Evolutionary conservation across 2,888 invertebrate genomes (phyloP), one percentile per base, ranked within the genome.

Genomic region (Clivina fossor): DNA sequence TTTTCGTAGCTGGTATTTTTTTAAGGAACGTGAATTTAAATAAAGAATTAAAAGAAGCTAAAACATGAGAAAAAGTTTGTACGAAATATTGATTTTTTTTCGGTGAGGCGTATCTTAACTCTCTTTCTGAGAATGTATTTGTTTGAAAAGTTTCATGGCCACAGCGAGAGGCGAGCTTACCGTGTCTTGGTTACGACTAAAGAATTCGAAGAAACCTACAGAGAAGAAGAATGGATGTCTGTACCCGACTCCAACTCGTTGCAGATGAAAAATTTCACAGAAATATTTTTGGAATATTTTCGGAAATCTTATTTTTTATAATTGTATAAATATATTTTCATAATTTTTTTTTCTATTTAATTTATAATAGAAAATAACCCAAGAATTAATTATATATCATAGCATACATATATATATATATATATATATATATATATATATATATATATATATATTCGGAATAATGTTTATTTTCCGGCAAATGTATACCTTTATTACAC

Each of bases 1-100:
- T n/a, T n/a, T n/a, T n/a, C n/a, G n/a, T n/a, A n/a, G n/a, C n/a
- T n/a, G n/a, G n/a, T n/a, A n/a, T n/a, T n/a, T n/a, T n/a, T n/a
- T n/a, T n/a, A n/a, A n/a, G n/a, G 26, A 9, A 30, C n/a, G 3
- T 11, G 30, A 11, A 30, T 2, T 13, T 11, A 11, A 30, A 4
- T 2, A 11, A 2, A 2, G 30, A 11, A 30, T 9, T 3, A 15
- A 7, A n/a, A 11, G 8, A 9, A 37, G 37, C 13, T 11, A 33
- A 11, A 9, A 26, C 18, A 18, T 19, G 46, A 46, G 28, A 9
- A 49, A 30, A 49, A 37, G 28, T 49, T 49, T 49, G 49, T 30
- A 49, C 49, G 38, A 49, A 24, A 49, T 49, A 49, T 49, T 49
- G 49, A 49, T 49, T 49, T 49, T 48, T n/a, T 49, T 49, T 49